Base-by-base conservation (phyloP, 2,888 invertebrate species). In the Mesodorylaimus sp. region DNA sequence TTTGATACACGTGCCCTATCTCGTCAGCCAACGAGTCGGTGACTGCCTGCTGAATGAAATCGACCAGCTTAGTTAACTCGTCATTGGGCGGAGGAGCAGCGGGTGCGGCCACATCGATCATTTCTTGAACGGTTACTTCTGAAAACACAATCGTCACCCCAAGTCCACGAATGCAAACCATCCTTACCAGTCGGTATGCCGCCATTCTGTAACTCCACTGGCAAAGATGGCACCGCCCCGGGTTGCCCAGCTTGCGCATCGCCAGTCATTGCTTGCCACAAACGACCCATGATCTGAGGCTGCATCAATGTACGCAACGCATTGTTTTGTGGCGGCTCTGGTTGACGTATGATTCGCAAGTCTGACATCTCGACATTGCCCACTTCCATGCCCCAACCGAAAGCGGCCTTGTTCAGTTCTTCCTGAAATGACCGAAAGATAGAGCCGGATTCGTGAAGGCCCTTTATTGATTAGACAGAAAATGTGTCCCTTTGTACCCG, bases 361-460 rank as follows among this genome's bases (percentile, higher is more conserved):
- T 66, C 67, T 54, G 60, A 67, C 61, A 70, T 53, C 53, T 67
- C 64, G 2, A 70, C 54, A 47, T 66, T 60, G 32, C 60, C 61
- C 1, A 68, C 62, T 48, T 65, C 65, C 23, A 67, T 60, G 24
- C 69, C 70, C 65, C 67, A 68, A 2, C 58, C 57, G 27, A 47
- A 53, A 5, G 65, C 61, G 50, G 63, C 61, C 50, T 57, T 54
- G 53, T 68, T 69, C 47, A 70, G 57, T 45, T 65, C 66, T 21
- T 61, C 60, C 66, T 70, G 45, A 60, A 27, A 38, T 13, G 21
- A 45, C 47, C n/a, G 36, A 36, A 27, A 13, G 23, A 27, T 29
- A 41, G n/a, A n/a, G n/a, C n/a, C n/a, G n/a, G n/a, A n/a, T n/a
- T n/a, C n/a, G n/a, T n/a, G n/a, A n/a, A n/a, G n/a, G n/a, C n/a